Evolutionary conservation across 1,140 invertebrate genomes (phyloP).

Genomic region (Neodiprion lecontei): DNA sequence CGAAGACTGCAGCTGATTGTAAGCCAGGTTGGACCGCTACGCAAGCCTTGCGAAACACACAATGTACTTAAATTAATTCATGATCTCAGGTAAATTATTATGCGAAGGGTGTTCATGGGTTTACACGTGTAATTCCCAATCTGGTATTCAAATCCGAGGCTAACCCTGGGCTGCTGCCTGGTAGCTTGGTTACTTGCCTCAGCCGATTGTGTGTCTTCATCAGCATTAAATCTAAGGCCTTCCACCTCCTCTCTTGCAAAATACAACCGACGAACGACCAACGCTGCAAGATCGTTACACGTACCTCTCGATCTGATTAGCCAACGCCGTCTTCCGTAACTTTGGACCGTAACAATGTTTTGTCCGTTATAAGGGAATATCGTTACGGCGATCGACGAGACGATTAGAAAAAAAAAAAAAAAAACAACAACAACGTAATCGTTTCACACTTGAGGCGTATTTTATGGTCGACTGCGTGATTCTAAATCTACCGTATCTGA

Average conservation of each 20-base stretch:
- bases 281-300: not conserved
- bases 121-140: conserved; percentile 18
- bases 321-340: no score
- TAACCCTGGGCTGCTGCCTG: conserved; percentile 4
- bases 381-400: no score
- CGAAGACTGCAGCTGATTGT: no score
- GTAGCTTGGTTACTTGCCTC: not conserved
- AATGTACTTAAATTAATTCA: conserved; percentile 14
- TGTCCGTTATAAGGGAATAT: no score
- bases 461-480: no score
- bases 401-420: no score
- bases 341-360: no score
- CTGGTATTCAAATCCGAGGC: conserved; percentile 15
- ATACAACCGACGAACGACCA: not conserved
- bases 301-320: no score
- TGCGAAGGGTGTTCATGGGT: conserved; percentile 16
- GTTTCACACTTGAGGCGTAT: no score
- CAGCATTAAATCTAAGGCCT: conserved; percentile 14
- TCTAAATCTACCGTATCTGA: no score
- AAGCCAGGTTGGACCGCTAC: not conserved
- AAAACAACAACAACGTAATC: no score
- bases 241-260: not conserved
- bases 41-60: not conserved
- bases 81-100: conserved; percentile 15
- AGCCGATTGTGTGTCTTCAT: conserved; percentile 12